Percentiles rank a stretch among this genome's conserved stretches.
Evolutionary conservation across 1,140 invertebrate genomes (phyloP).

Genomic region (Archivesica marissinica): DNA sequence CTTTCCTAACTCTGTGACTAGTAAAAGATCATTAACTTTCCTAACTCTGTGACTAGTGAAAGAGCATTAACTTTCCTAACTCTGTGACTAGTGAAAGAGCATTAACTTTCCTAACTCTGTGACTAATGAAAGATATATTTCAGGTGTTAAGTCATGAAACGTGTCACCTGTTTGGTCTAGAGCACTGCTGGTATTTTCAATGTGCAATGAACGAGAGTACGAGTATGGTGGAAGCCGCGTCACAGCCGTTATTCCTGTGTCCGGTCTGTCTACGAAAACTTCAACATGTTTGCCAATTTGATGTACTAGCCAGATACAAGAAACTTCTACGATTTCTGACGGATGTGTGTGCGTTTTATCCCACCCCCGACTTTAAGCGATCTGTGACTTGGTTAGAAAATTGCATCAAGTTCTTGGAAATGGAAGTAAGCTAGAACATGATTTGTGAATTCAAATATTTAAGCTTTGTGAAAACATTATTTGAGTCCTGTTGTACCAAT

Average conservation of each 20-base stretch:
- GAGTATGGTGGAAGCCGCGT: slow-evolving; percentile 68
- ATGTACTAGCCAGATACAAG: slow-evolving; percentile 70
- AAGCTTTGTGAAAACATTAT: too few species aligned
- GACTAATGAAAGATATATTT: neutral
- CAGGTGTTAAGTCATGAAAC: slow-evolving; percentile 76
- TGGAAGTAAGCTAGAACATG: too few species aligned
- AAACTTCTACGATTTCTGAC: slow-evolving; percentile 63
- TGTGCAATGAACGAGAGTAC: slow-evolving; percentile 80
- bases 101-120: too few species aligned
- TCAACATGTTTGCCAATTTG: slow-evolving; percentile 70
- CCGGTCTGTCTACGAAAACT: slow-evolving; percentile 79
- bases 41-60: too few species aligned
- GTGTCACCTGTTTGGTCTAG: slow-evolving; percentile 76
- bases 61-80: too few species aligned
- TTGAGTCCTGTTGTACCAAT: too few species aligned
- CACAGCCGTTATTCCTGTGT: slow-evolving; percentile 78
- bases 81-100: too few species aligned
- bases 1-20: too few species aligned
- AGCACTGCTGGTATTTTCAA: slow-evolving; percentile 76
- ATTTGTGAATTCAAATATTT: too few species aligned
- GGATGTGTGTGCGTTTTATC: slow-evolving; percentile 30
- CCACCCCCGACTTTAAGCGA: slow-evolving; percentile 12
- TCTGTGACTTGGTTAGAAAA: slow-evolving; percentile 54
- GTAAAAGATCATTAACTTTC: too few species aligned
- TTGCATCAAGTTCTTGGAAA: slow-evolving; percentile 41